Percentiles rank a stretch among this genome's conserved stretches.
Conservation (phyloP, 2,888 invertebrate species). For the Suillia variegata region DNA sequence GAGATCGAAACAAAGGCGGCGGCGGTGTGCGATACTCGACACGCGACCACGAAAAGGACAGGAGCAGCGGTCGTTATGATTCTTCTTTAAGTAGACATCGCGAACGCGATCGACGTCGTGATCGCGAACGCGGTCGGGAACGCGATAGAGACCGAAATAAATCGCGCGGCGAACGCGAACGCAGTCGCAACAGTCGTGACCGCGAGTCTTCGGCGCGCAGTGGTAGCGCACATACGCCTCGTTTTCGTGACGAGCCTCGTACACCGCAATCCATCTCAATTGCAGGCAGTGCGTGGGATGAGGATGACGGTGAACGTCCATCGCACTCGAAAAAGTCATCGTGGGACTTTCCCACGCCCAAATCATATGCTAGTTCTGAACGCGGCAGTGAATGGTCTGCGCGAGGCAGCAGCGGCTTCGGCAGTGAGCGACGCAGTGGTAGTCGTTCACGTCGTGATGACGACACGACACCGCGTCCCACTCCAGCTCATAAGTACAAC, state of each 20-base stretch:
- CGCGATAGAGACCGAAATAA: conserved; percentile 39
- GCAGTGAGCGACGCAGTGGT: conserved; percentile 42
- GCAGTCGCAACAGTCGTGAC: conserved; percentile 35
- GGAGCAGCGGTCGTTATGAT: not conserved
- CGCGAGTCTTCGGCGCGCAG: conserved; percentile 53
- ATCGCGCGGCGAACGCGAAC: conserved; percentile 41
- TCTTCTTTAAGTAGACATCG: conserved; percentile 51
- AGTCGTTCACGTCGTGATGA: conserved; percentile 56
- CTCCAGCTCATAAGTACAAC: conserved; percentile 83
- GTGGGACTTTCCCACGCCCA: conserved; percentile 94
- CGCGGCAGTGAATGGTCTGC: conserved; percentile 57
- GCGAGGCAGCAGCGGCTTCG: conserved; percentile 36
- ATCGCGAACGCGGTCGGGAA: conserved; percentile 54
- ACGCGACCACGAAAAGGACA: conserved; percentile 26
- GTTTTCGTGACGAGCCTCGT: conserved; percentile 83
- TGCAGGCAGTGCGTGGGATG: conserved; percentile 67
- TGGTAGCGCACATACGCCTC: conserved; percentile 63
- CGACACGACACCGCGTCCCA: conserved; percentile 79
- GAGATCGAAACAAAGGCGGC: conserved; percentile 54
- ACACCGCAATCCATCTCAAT: conserved; percentile 77
- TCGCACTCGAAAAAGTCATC: conserved; percentile 71
- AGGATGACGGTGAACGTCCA: conserved; percentile 65
- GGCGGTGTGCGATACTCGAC: conserved; percentile 41
- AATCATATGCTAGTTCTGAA: conserved; percentile 61
- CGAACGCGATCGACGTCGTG: conserved; percentile 43